Conservation (phyloP, 2,113 vertebrate species). For the Heloderma charlesbogerti region DNA sequence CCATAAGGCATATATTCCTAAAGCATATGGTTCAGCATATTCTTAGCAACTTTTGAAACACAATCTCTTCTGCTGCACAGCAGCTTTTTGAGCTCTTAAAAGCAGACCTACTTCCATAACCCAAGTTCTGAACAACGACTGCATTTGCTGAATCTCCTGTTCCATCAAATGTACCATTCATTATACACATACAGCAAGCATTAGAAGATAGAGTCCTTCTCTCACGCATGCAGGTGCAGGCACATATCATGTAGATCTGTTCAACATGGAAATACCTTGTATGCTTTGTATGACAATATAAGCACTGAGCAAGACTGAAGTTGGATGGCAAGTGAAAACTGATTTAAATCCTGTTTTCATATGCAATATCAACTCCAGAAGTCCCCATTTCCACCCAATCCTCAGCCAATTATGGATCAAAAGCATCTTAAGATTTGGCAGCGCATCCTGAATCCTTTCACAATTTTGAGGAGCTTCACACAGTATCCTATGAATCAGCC, state of each 20-base stretch:
- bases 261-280: background rate
- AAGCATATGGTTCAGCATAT: background rate
- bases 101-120: background rate
- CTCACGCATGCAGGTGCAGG: background rate
- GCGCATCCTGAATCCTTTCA: background rate
- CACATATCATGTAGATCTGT: background rate
- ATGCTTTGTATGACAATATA: background rate
- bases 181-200: background rate
- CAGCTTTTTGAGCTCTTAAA: background rate
- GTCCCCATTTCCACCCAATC: background rate
- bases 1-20: too few relatives aligned
- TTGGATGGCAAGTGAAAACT: background rate
- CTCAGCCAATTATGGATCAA: background rate
- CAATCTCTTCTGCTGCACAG: background rate
- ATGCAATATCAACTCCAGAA: background rate
- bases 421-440: background rate
- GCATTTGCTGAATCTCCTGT: background rate
- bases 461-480: background rate
- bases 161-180: background rate
- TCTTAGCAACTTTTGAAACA: background rate
- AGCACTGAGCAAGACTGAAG: background rate
- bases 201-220: background rate
- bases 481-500: background rate
- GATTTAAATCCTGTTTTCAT: background rate
- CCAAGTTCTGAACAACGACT: background rate